Base-by-base conservation (phyloP, 1,140 invertebrate genomes). In the Anthonomus grandis region DNA sequence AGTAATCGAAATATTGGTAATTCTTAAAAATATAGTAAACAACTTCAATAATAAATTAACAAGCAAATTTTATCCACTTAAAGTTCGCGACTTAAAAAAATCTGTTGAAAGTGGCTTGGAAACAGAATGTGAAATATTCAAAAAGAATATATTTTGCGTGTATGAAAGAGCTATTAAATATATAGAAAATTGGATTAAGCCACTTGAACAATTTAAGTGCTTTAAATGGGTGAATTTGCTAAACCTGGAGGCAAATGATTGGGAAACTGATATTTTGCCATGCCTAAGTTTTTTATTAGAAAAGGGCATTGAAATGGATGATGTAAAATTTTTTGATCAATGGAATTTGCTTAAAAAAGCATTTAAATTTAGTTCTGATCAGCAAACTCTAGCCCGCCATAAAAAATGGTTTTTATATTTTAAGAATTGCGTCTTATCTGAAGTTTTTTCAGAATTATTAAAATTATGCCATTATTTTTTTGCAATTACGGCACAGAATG, bases 1-100 rank as follows among this genome's bases (percentile, higher is more conserved):
- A 3, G 21, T 60, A n/a, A 9, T 60, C 24, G 54, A 60, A 59
- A 39, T 22, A 21, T 2, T 19, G 39, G 50, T 41, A 10, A 39
- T 50, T 27, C 5, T 42, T 52, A 24, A 15, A n/a, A 15, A 10
- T 41, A 31, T 52, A 10, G 42, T 18, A 15, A 18, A 41, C 39
- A 42, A 13, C 13, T 22, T 52, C 21, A 15, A 42, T 22, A 18
- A 52, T 21, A 13, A 37, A 44, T 13, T 52, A 6, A 38, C n/a
- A 13, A 38, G 36, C 17, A 38, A 38, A 38, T 38, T 38, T 38
- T 5, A 13, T 4, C 36, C 36, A 45, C 13, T 31, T 13, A 45
- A 17, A 45, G 17, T 52, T 19, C 17, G 18, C 17, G 22, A 9
- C 10, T 38, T 38, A 13, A 4, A 17, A 38, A 38, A 38, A 38